Evolutionary conservation across 2,113 vertebrate species (phyloP).

Genomic region (Macroglossus sobrinus): DNA sequence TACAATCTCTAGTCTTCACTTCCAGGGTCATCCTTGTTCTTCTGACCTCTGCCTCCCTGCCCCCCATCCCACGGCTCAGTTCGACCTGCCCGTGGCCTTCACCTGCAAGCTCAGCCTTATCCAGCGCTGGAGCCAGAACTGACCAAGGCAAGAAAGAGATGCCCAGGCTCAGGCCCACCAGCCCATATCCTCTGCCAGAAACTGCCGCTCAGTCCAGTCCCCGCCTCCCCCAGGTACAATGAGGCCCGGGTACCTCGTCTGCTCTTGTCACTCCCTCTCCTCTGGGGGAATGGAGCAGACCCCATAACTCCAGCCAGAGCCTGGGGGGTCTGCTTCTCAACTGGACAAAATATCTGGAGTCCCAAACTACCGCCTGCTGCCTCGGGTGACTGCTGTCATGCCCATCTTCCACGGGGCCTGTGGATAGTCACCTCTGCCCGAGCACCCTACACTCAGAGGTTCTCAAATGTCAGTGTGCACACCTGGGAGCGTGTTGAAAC

Average conservation of each 20-base stretch:
- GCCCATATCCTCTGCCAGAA: neutral
- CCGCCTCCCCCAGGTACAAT: neutral
- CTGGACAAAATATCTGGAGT: neutral
- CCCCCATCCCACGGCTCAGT: rapidly evolving
- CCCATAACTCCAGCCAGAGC: neutral
- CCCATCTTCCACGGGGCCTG: neutral
- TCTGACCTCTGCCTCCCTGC: neutral
- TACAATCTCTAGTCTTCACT: neutral
- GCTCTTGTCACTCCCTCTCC: neutral
- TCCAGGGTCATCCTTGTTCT: neutral
- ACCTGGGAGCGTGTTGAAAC: neutral
- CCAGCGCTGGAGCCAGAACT: neutral
- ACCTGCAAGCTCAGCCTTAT: neutral
- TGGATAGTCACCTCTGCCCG: no score
- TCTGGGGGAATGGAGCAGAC: neutral
- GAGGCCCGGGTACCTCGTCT: neutral
- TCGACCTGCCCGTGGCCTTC: rapidly evolving
- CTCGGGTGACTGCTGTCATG: neutral
- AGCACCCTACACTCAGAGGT: neutral
- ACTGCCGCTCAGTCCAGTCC: neutral
- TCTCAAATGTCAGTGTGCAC: neutral
- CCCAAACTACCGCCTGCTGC: neutral
- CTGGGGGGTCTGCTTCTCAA: neutral
- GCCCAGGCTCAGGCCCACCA: neutral
- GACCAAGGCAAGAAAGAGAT: neutral